Percentiles rank a stretch among this genome's conserved stretches.
Evolutionary conservation across 2,888 invertebrate species (phyloP).

Genomic region (Spodoptera littoralis): DNA sequence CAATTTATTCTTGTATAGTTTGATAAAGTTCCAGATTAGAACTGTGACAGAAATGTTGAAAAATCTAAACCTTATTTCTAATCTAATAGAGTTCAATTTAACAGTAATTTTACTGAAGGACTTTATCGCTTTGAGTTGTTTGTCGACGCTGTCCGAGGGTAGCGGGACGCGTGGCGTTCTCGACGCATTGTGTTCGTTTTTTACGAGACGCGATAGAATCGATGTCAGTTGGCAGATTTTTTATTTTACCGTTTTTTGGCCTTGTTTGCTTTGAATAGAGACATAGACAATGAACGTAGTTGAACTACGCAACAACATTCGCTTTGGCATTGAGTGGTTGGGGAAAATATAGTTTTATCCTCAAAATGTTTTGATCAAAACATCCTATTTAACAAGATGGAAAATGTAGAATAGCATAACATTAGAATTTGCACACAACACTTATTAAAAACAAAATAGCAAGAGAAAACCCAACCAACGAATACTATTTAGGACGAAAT

Average conservation of each 20-base stretch:
- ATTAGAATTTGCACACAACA: background rate
- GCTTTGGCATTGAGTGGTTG: conserved; percentile 35
- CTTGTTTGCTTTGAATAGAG: conserved; percentile 72
- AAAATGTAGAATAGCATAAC: conserved; percentile 7
- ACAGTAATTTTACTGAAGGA: conserved; percentile 42
- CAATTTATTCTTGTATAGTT: conserved; percentile 65
- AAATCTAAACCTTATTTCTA: conserved; percentile 49
- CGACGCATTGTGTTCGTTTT: conserved; percentile 85
- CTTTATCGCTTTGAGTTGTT: conserved; percentile 64
- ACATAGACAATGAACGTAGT: conserved; percentile 45
- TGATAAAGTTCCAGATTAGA: conserved; percentile 70
- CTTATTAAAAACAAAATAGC: background rate
- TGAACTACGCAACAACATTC: conserved; percentile 42
- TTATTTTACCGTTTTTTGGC: conserved; percentile 88
- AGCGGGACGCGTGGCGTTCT: conserved; percentile 83
- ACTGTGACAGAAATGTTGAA: conserved; percentile 3
- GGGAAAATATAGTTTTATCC: conserved; percentile 41
- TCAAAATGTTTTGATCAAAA: conserved; percentile 24
- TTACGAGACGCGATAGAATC: conserved; percentile 82
- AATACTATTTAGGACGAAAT: background rate
- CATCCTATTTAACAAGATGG: conserved; percentile 12
- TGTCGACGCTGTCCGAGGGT: conserved; percentile 74
- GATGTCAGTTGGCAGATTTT: conserved; percentile 89
- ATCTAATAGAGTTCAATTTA: conserved; percentile 51
- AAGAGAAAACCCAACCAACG: background rate